phyloP scores from a whole-genome alignment of 1,140 invertebrate species.

The Nomia melanderi region DNA sequence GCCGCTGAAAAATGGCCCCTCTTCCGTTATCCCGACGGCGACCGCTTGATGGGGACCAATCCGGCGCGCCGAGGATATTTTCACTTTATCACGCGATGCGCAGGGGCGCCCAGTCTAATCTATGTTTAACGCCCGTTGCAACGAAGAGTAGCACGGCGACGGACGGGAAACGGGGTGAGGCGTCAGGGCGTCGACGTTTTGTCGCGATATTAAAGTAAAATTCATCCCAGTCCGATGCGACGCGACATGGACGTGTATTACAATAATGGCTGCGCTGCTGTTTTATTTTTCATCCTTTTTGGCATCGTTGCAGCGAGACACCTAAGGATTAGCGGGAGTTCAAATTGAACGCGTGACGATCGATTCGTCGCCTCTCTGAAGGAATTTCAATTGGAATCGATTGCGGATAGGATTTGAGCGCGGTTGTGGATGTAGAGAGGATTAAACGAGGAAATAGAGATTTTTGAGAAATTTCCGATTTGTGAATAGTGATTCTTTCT shows the following conservation, averaged over 20 bases:
- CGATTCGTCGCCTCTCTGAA: background rate
- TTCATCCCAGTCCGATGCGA: constrained; percentile 9
- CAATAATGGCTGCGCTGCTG: constrained; percentile 1
- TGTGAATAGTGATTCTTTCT: too few relatives aligned
- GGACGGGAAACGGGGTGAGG: too few relatives aligned
- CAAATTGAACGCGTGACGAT: too few relatives aligned
- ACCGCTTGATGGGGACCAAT: constrained; percentile 51
- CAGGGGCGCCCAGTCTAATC: constrained; percentile 36
- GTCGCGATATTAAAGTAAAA: constrained; percentile 51
- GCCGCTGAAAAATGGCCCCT: constrained; percentile 63
- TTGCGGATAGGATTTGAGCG: too few relatives aligned
- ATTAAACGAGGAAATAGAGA: too few relatives aligned
- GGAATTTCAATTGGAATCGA: background rate
- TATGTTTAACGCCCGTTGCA: constrained; percentile 42
- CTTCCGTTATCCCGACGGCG: constrained; percentile 43
- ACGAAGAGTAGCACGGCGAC: too few relatives aligned
- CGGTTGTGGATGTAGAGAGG: too few relatives aligned
- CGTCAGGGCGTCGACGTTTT: constrained; percentile 23
- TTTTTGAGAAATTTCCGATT: too few relatives aligned
- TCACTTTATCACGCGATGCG: constrained; percentile 60
- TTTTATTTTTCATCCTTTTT: constrained; percentile 20
- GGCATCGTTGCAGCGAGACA: too few relatives aligned
- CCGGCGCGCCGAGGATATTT: constrained; percentile 47
- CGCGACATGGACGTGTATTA: background rate
- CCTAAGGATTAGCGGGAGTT: background rate